Evolutionary conservation across 2,888 invertebrate genomes (phyloP).

Genomic region (Drosophila acutilabella): DNA sequence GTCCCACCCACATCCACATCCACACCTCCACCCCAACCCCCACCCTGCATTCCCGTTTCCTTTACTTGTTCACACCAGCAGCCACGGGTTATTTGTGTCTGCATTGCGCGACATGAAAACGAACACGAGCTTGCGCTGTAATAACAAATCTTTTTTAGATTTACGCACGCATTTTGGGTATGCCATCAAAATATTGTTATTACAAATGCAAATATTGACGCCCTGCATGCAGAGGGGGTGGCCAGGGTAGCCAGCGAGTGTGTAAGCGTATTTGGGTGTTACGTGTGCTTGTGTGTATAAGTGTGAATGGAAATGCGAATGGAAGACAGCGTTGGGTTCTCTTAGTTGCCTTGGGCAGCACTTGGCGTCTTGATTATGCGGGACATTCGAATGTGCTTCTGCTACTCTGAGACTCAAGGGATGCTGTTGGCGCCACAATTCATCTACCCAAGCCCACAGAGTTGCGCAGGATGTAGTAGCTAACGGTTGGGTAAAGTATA

Average conservation of each 20-base stretch:
- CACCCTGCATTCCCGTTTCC: neutral
- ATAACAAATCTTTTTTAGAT: conserved; percentile 79
- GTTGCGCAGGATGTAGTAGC: conserved; percentile 24
- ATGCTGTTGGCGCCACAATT: conserved; percentile 22
- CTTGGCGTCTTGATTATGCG: conserved; percentile 56
- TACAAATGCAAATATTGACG: conserved; percentile 82
- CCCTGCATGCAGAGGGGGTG: conserved; percentile 37
- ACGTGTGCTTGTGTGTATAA: conserved; percentile 16
- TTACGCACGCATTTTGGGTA: conserved; percentile 71
- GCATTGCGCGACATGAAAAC: conserved; percentile 56
- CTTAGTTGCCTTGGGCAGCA: conserved; percentile 39
- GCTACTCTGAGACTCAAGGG: conserved; percentile 23
- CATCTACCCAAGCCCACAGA: conserved; percentile 11
- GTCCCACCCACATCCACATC: neutral
- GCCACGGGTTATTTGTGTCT: conserved; percentile 46
- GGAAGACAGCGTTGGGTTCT: conserved; percentile 15
- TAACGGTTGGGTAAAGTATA: neutral
- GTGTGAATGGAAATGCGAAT: conserved; percentile 10
- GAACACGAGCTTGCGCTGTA: conserved; percentile 46
- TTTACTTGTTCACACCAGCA: neutral
- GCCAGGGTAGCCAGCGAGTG: neutral
- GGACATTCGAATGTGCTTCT: conserved; percentile 42
- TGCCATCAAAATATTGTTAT: conserved; percentile 81
- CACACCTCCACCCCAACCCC: neutral
- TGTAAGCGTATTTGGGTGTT: too few species aligned